A percentile compares a stretch with the other conserved stretches of the same genome.
These are phyloP conservation scores for Beris morrisii DNA, from an alignment of 2,888 invertebrate species.

Conservation along the genomic window DNA sequence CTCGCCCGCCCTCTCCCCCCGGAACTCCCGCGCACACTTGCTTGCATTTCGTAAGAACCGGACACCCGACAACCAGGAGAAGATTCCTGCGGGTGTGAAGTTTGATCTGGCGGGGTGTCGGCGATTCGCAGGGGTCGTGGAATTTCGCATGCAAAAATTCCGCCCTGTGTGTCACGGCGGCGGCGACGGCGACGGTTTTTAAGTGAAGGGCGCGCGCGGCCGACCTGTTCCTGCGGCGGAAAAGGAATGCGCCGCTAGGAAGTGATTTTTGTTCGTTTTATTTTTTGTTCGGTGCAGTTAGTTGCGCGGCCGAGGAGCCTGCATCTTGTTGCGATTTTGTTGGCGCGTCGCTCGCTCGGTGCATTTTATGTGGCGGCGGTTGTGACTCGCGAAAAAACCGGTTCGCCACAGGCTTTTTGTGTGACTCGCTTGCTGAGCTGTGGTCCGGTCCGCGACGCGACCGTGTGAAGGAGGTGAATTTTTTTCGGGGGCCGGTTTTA, in stretches of 20 bases:
- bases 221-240: background rate
- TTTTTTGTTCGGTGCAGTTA: background rate
- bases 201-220: slow-evolving; percentile 13
- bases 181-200: background rate
- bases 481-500: background rate
- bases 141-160: background rate
- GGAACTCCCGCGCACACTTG: too few relatives aligned
- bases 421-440: too few relatives aligned
- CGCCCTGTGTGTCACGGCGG: slow-evolving; percentile 6
- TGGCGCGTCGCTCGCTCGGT: background rate
- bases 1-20: too few relatives aligned
- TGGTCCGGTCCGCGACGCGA: background rate
- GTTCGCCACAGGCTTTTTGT: slow-evolving; percentile 4
- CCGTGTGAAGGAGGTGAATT: background rate
- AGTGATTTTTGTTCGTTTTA: background rate
- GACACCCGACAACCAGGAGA: slow-evolving; percentile 18
- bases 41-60: background rate
- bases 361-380: too few relatives aligned
- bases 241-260: slow-evolving; percentile 8
- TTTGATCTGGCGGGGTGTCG: slow-evolving; percentile 3
- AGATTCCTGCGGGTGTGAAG: background rate
- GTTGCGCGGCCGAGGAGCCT: background rate
- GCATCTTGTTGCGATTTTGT: slow-evolving; percentile 9
- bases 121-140: slow-evolving; percentile 1
- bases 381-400: slow-evolving; percentile 8